Evolutionary conservation across 2,797 vertebrate species (phyloP), one percentile per base, ranked within the genome.

Genomic region (Hypotaenidia okinawae): DNA sequence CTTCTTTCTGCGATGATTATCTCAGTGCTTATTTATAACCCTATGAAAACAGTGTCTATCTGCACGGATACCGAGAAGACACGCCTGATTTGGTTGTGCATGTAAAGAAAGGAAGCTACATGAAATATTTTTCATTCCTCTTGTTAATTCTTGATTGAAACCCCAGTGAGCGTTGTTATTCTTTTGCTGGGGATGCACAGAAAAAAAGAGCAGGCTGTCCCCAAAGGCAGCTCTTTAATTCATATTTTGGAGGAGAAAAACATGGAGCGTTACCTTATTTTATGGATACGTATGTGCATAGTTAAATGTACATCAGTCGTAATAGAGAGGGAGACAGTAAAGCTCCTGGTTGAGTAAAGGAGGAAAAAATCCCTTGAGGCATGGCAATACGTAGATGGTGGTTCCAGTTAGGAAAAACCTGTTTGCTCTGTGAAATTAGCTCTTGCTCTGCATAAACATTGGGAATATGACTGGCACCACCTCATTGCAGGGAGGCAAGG

Each of bases 61-160:
- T 93, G 69, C 82, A 72, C 0, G 1, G 80, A 41, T 45, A 66
- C 25, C 2, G 3, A 64, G 69, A 87, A 91, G 73, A 83, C 59
- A 74, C 0, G 8, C 87, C 73, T 94, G 76, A 75, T 92, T 94
- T 84, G 80, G 35, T 76, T 84, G 74, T 84, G 70, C 70, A 10
- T 69, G 35, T 54, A 39, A 90, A 57, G 77, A 86, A 93, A 82
- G 73, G 49, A 52, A 96, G 37, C 64, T 57, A 28, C 47, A 15
- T 69, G 73, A 91, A 88, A 82, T 81, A 77, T 67, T 96, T 91
- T 94, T 93, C 41, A 74, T 90, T 93, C 64, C 77, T 88, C 70
- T 49, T 90, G 67, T 81, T 95, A 90, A 73, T 91, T 90, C 91
- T 76, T 90, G 70, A 90, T 91, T 89, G 63, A 94, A 95, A 89